Base-by-base conservation (phyloP, 2,113 vertebrate genomes). In the Machaerirhynchus nigripectus region DNA sequence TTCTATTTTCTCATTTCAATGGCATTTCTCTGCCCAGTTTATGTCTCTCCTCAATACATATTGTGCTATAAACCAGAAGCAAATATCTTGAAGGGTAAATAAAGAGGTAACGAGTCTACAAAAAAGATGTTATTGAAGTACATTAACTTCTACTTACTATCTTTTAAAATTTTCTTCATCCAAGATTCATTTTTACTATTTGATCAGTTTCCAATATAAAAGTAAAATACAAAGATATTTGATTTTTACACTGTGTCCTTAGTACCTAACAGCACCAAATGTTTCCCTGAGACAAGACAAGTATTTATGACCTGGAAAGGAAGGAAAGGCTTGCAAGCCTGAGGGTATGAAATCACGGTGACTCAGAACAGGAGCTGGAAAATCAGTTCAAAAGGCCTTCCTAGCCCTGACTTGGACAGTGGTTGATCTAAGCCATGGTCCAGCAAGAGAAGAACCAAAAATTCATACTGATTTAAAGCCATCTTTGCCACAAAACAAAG, bases 1-100 rank as follows among this genome's bases (percentile, higher is more conserved):
- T 97, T 97, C 96, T 97, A 96, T 97, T 97, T 97, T 97, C 96
- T 97, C 95, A 97, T 97, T 97, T 97, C 96, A 96, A 82, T 97
- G 97, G 95, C 97, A 97, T 97, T 97, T 97, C 93, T 77, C 90
- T 97, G 97, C 95, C 96, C 96, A 96, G 92, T 97, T 97, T 96
- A 97, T 97, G 96, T 97, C 97, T 97, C 86, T 91, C 79, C 80
- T 97, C 94, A 96, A 96, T 97, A 96, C 96, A 95, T 96, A 97
- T 94, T 97, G 95, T 97, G 97, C 96, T 96, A 97, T 97, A 97
- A 97, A 97, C 75, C 92, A 97, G 97, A 96, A 97, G 92, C 85
- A 96, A 97, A 94, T 97, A 95, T 97, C 97, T 97, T 96, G 95
- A 97, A 97, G 96, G 96, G 96, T 97, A 97, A 97, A 97, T 97